phyloP scores from a whole-genome alignment of 2,888 invertebrate species.

The Agapetus fuscipes region DNA sequence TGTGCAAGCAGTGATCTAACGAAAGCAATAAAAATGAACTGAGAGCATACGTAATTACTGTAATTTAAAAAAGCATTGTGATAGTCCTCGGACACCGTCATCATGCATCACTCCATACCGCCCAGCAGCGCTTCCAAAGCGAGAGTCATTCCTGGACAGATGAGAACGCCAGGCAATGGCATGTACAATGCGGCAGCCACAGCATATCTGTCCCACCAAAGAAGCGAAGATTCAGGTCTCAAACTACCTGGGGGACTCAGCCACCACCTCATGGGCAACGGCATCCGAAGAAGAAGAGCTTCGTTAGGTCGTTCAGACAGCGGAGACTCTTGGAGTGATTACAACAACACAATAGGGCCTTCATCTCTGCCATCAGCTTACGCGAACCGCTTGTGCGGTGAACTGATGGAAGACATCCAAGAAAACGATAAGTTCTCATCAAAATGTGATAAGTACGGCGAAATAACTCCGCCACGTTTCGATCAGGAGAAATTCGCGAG shows the following conservation, averaged over 20 bases:
- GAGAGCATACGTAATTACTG: too few species aligned
- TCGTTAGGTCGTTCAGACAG: slow-evolving; percentile 34
- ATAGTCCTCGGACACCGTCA: too few species aligned
- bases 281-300: slow-evolving; percentile 28
- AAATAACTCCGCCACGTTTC: slow-evolving; percentile 33
- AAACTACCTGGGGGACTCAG: background rate
- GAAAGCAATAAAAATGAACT: too few species aligned
- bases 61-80: too few species aligned
- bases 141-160: too few species aligned
- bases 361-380: slow-evolving; percentile 1
- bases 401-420: slow-evolving; percentile 42
- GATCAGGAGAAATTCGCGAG: slow-evolving; percentile 40
- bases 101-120: too few species aligned
- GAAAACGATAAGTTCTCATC: slow-evolving; percentile 35
- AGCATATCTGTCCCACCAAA: background rate
- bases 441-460: slow-evolving; percentile 42
- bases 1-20: too few species aligned
- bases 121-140: too few species aligned
- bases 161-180: too few species aligned
- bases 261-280: slow-evolving; percentile 3
- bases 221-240: background rate
- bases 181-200: too few species aligned
- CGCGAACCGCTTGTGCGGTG: slow-evolving; percentile 29
- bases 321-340: slow-evolving; percentile 34
- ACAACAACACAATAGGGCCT: slow-evolving; percentile 2